phyloP scores from a whole-genome alignment of 2,888 invertebrate species.

The Drosophila yooni region DNA sequence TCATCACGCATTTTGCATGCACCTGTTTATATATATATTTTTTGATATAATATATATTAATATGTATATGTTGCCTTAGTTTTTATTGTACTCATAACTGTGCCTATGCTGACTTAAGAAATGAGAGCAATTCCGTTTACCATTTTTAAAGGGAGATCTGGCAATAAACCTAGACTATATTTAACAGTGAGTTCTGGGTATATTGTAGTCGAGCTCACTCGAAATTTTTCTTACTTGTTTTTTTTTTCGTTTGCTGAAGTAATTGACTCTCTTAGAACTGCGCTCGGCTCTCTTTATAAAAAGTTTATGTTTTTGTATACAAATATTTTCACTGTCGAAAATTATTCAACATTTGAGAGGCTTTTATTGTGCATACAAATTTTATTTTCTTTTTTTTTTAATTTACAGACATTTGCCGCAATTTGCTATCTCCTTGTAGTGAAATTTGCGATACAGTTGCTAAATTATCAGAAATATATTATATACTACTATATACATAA shows the following conservation, averaged over 20 bases:
- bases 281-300: constrained; percentile 11
- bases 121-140: rapidly evolving
- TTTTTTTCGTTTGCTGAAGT: constrained; percentile 3
- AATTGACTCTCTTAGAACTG: constrained; percentile 16
- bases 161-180: background rate
- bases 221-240: background rate
- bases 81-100: too few relatives aligned
- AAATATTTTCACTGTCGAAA: background rate
- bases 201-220: background rate
- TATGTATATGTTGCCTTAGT: too few relatives aligned
- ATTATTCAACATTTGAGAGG: constrained; percentile 1
- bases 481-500: background rate
- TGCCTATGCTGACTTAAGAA: background rate
- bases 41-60: too few relatives aligned
- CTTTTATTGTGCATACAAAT: constrained; percentile 5
- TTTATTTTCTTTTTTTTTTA: background rate
- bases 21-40: too few relatives aligned
- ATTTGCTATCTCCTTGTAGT: background rate
- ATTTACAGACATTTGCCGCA: background rate
- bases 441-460: background rate
- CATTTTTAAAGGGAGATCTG: background rate
- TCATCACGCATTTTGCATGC: too few relatives aligned
- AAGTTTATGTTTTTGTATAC: background rate
- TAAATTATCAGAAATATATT: background rate
- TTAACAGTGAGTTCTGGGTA: background rate